phyloP scores from a whole-genome alignment of 1,140 invertebrate genomes.

The Sesamia nonagrioides region DNA sequence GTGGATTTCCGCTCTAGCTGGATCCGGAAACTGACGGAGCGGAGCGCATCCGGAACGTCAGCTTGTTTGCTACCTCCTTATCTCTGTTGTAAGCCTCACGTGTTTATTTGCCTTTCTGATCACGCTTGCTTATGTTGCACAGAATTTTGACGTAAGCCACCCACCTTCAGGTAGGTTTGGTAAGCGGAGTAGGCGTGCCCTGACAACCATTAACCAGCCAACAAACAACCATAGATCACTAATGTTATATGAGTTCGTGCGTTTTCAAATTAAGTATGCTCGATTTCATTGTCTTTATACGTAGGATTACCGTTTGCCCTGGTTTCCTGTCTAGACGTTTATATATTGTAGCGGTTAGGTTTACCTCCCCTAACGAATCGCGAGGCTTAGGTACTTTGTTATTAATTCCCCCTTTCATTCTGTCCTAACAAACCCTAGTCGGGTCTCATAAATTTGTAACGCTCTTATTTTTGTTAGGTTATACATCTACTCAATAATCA shows the following conservation, averaged over 20 bases:
- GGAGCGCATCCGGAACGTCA: slow-evolving; percentile 65
- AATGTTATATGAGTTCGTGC: neutral
- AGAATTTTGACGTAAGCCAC: slow-evolving; percentile 35
- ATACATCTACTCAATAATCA: slow-evolving; percentile 20
- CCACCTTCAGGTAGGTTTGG: slow-evolving; percentile 2
- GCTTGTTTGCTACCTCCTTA: slow-evolving; percentile 68
- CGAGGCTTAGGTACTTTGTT: slow-evolving; percentile 17
- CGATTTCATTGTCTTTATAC: slow-evolving; percentile 32
- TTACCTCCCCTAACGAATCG: slow-evolving; percentile 31
- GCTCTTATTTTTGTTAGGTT: slow-evolving; percentile 5
- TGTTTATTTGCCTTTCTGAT: slow-evolving; percentile 63
- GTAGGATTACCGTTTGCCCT: slow-evolving; percentile 15
- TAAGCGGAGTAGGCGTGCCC: slow-evolving; percentile 8
- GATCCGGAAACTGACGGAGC: slow-evolving; percentile 68
- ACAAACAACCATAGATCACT: slow-evolving; percentile 24
- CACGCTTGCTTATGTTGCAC: slow-evolving; percentile 53
- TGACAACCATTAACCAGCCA: neutral
- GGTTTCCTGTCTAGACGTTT: slow-evolving; percentile 37
- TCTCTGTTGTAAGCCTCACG: slow-evolving; percentile 56
- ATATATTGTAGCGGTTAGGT: slow-evolving; percentile 5
- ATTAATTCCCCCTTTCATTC: slow-evolving; percentile 22
- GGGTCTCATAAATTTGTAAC: slow-evolving; percentile 22
- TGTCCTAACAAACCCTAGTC: slow-evolving; percentile 22
- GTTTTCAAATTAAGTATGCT: slow-evolving; percentile 8
- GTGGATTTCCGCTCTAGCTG: slow-evolving; percentile 65